phyloP scores from a whole-genome alignment of 2,797 vertebrate genomes.

The Sebastes matsubarae region DNA sequence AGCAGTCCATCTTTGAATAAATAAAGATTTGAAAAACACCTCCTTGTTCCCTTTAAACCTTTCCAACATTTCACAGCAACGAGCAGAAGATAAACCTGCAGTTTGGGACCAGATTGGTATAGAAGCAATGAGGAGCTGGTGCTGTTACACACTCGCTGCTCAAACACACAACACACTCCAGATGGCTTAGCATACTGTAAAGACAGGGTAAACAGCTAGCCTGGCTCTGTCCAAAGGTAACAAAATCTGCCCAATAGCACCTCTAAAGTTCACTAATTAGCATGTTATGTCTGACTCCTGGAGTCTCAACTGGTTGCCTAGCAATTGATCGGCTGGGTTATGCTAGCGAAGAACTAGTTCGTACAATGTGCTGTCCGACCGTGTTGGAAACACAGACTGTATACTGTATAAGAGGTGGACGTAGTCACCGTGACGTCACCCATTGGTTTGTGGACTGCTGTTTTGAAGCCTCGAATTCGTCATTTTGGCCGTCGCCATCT shows the following conservation, averaged over 20 bases:
- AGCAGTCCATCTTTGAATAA: constrained; percentile 24
- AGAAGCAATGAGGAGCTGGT: background rate
- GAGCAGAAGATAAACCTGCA: constrained; percentile 4
- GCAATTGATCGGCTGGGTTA: no score
- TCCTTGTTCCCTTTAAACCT: constrained; percentile 30
- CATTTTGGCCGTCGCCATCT: no score
- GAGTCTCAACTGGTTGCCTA: background rate
- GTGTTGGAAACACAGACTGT: no score
- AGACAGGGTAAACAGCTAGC: background rate
- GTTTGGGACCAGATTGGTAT: background rate
- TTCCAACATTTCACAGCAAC: constrained; percentile 9
- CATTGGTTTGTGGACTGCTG: no score
- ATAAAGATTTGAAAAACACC: constrained; percentile 13
- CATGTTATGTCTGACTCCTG: background rate
- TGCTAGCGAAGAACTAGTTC: no score
- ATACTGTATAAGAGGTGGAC: no score
- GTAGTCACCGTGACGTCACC: no score
- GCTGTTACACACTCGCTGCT: background rate
- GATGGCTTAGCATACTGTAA: background rate
- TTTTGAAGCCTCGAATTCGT: no score
- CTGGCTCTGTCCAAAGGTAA: background rate
- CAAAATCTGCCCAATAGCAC: background rate
- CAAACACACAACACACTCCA: background rate
- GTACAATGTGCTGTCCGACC: no score
- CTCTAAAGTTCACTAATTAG: no score